Conservation (phyloP, 2,797 vertebrate genomes). For the Aplochiton taeniatus region DNA sequence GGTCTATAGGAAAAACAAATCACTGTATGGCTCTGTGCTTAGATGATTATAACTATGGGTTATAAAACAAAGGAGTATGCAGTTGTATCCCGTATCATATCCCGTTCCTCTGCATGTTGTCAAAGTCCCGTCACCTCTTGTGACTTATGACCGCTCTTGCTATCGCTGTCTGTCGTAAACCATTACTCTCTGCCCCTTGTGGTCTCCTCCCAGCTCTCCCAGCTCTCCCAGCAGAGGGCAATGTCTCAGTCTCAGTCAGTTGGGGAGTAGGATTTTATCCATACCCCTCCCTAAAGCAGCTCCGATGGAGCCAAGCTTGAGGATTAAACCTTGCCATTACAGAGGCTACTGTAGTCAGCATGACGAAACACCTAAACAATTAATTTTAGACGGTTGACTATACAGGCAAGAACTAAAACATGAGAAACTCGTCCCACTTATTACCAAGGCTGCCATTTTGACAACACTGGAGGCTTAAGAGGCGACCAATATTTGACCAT, state of each 20-base stretch:
- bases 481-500: neutral
- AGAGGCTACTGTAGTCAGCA: constrained; percentile 25
- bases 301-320: constrained; percentile 44
- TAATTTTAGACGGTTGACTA: constrained; percentile 4
- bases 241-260: constrained; percentile 43
- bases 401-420: constrained; percentile 17
- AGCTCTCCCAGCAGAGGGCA: constrained; percentile 54
- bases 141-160: neutral
- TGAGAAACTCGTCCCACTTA: neutral
- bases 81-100: too few species aligned
- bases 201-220: constrained; percentile 25
- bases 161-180: neutral
- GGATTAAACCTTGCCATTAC: constrained; percentile 38
- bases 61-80: too few species aligned
- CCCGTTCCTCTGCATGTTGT: too few species aligned
- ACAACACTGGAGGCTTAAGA: neutral
- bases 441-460: neutral
- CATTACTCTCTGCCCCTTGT: neutral
- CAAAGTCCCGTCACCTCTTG: too few species aligned
- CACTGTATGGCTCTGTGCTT: too few species aligned
- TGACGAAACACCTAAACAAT: constrained; percentile 25
- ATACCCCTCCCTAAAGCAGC: constrained; percentile 9
- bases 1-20: neutral
- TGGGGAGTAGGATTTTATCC: constrained; percentile 15
- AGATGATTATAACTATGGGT: too few species aligned